These are phyloP conservation scores for Myrmecobius fasciatus DNA, from an alignment of 2,113 vertebrate species.

Conservation along the genomic window DNA sequence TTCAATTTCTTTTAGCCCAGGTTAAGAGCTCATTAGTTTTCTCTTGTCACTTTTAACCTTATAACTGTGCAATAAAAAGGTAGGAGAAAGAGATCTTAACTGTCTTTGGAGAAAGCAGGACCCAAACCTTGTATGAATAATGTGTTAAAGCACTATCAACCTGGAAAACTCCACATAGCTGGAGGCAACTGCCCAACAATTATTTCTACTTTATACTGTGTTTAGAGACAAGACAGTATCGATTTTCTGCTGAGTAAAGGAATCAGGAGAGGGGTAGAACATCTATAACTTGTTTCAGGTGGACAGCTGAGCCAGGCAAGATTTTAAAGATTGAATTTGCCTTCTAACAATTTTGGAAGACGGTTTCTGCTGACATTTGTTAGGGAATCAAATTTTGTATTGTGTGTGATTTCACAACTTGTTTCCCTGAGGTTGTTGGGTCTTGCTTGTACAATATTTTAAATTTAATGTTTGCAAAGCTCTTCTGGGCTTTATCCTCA, in stretches of 20 bases:
- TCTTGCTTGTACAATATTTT: neutral
- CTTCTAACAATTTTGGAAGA: neutral
- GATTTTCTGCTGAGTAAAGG: neutral
- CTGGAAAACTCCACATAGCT: neutral
- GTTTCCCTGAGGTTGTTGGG: neutral
- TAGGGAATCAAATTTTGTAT: neutral
- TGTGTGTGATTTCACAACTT: neutral
- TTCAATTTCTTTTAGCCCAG: neutral
- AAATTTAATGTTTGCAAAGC: neutral
- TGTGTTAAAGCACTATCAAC: neutral
- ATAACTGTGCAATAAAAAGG: neutral
- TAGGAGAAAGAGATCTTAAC: neutral
- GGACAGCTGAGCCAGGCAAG: neutral
- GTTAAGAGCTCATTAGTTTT: neutral
- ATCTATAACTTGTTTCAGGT: neutral
- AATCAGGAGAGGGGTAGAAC: neutral
- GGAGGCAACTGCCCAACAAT: neutral
- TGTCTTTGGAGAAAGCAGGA: conserved; percentile 8
- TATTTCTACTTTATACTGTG: neutral
- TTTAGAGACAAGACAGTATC: neutral
- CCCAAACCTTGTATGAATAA: neutral
- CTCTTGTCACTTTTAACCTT: neutral
- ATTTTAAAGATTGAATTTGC: neutral
- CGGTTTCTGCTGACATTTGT: neutral
- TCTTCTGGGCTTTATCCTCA: neutral